Evolutionary conservation across 2,797 vertebrate genomes (phyloP), one percentile per base, ranked within the genome.

Genomic region (Coranthus polyacanthus): DNA sequence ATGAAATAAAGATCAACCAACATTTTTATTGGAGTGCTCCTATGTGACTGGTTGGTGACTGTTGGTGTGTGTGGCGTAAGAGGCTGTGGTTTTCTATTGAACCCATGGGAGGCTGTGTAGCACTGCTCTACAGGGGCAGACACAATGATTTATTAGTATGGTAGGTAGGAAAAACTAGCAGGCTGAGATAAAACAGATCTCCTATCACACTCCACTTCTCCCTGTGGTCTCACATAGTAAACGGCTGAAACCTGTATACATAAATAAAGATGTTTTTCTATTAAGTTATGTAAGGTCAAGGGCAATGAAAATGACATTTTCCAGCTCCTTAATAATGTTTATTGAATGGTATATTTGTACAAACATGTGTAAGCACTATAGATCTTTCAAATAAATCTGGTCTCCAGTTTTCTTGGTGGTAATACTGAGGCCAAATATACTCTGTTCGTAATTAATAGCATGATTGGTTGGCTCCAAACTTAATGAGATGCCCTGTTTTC

Each of bases 1-100:
- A 86, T 87, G 76, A 88, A 90, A 89, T 88, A 82, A 79, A 87
- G 69, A 87, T 89, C 79, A 86, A 65, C 72, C 77, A 75, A 67
- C 55, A 56, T 78, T 83, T 90, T 78, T 78, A 78, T 81, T 76
- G 64, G 79, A 65, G 71, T 36, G 49, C 54, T 82, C 51, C 42
- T 68, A 18, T 83, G 73, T 75, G 79, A 81, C 78, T 83, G 64
- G 64, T 65, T 44, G 44, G 68, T 81, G 58, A 49, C 55, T 74
- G 12, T 81, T 54, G 69, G 58, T 75, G 63, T 69, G 68, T 72
- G 45, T 72, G 47, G 49, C 34, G 46, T 77, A 72, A 79, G 63
- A 82, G 75, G 74, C 75, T 80, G 78, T 83, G 81, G 85, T 89
- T 90, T 84, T 82, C 81, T 68, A 81, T 77, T 63, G 74, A 85